phyloP scores from a whole-genome alignment of 2,888 invertebrate species.

The Nemotelus nigrinus region DNA sequence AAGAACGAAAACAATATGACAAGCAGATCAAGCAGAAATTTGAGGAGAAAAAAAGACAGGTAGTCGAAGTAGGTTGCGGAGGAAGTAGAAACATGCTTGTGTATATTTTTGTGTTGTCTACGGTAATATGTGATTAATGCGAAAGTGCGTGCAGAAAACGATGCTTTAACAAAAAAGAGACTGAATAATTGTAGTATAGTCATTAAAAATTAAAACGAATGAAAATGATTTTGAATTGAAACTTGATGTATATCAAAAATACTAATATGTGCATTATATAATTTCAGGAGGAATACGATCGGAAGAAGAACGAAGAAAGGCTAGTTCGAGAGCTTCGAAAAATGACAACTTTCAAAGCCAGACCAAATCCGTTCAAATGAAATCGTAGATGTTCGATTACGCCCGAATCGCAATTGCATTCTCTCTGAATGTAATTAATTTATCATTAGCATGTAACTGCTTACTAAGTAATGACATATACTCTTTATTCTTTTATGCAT shows the following conservation, averaged over 20 bases:
- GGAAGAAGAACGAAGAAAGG: conserved; percentile 58
- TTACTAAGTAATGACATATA: neutral
- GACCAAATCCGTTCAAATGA: conserved; percentile 63
- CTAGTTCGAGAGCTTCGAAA: conserved; percentile 60
- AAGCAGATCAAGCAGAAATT: conserved; percentile 53
- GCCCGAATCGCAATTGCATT: neutral
- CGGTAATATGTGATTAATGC: no score
- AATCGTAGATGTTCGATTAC: neutral
- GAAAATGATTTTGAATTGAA: no score
- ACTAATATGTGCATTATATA: conserved; percentile 45
- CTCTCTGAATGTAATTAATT: neutral
- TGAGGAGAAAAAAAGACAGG: conserved; percentile 60
- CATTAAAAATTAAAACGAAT: no score
- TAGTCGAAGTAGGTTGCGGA: conserved; percentile 52
- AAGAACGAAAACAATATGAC: conserved; percentile 60
- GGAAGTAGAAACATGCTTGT: neutral
- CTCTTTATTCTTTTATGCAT: neutral
- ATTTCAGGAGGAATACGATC: conserved; percentile 59
- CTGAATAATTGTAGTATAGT: no score
- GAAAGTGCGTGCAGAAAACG: no score
- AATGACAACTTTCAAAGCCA: conserved; percentile 61
- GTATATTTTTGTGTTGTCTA: neutral
- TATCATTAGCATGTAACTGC: neutral
- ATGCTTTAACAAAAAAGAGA: no score
- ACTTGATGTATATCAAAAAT: no score